Evolutionary conservation across 2,113 vertebrate species (phyloP).

Genomic region (Seriola dumerili): DNA sequence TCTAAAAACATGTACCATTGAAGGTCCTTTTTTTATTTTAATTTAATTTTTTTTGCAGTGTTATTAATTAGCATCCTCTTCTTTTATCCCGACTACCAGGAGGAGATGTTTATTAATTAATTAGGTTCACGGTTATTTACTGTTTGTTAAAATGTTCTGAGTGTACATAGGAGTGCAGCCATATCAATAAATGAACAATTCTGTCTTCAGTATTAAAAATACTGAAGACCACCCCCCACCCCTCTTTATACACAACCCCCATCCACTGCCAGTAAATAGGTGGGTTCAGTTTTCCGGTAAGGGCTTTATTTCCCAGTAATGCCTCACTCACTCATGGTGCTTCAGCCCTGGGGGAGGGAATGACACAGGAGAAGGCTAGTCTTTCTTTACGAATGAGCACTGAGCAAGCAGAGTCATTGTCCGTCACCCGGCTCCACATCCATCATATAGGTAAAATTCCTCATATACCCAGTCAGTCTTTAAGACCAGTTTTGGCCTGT

Average conservation of each 20-base stretch:
- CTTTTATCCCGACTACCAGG: background rate
- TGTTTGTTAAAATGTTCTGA: background rate
- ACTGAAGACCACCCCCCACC: background rate
- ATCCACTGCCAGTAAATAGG: conserved; percentile 75
- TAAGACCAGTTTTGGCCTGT: conserved; percentile 6
- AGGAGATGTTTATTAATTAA: conserved; percentile 6
- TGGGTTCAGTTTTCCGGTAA: conserved; percentile 78
- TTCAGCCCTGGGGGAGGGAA: conserved; percentile 70
- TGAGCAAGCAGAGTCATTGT: conserved; percentile 54
- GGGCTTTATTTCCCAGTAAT: conserved; percentile 71
- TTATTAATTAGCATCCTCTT: background rate
- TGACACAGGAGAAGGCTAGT: conserved; percentile 70
- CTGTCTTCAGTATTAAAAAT: background rate
- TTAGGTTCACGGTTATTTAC: background rate
- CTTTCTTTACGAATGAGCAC: conserved; percentile 60
- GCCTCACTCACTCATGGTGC: conserved; percentile 40
- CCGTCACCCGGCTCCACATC: conserved; percentile 17
- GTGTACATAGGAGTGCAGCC: background rate
- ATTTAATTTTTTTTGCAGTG: too few relatives aligned
- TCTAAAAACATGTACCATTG: background rate
- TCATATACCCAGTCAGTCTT: background rate
- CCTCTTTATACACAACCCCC: background rate
- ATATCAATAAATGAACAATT: background rate
- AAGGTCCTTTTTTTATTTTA: background rate
- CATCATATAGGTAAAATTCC: background rate